Percentiles rank a stretch among this genome's conserved stretches.
phyloP scores from a whole-genome alignment of 2,797 vertebrate genomes.

The Fundulus diaphanus region DNA sequence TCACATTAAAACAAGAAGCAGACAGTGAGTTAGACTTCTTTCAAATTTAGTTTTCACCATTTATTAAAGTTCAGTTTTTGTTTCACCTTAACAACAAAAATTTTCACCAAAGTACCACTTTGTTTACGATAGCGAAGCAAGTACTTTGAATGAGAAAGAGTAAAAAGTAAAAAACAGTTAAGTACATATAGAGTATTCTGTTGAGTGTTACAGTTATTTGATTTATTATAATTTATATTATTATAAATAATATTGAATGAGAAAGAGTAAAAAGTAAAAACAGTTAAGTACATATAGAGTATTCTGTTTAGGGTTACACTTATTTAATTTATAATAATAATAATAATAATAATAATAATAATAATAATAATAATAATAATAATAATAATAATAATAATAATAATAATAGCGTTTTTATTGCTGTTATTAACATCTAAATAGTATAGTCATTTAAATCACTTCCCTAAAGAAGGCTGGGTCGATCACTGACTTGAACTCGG shows the following conservation, averaged over 20 bases:
- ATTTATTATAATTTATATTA: neutral
- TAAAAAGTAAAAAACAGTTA: neutral
- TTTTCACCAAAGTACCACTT: neutral
- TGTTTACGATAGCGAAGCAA: neutral
- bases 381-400: too few species aligned
- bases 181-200: too few species aligned
- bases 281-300: too few species aligned
- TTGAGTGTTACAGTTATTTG: neutral
- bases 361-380: too few species aligned
- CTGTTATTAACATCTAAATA: too few species aligned
- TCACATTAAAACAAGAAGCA: neutral
- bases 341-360: too few species aligned
- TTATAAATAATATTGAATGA: too few species aligned
- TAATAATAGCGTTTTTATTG: too few species aligned
- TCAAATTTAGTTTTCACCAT: neutral
- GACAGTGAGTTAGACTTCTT: neutral
- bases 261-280: neutral
- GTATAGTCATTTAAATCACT: too few species aligned
- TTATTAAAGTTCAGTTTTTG: neutral
- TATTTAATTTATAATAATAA: too few species aligned
- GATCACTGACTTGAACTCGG: conserved; percentile 43
- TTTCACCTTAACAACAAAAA: too few species aligned
- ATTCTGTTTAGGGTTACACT: too few species aligned
- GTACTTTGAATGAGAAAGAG: neutral
- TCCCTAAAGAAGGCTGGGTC: neutral